Base-by-base conservation (phyloP, 2,888 invertebrate genomes). In the Scotopteryx bipunctaria region DNA sequence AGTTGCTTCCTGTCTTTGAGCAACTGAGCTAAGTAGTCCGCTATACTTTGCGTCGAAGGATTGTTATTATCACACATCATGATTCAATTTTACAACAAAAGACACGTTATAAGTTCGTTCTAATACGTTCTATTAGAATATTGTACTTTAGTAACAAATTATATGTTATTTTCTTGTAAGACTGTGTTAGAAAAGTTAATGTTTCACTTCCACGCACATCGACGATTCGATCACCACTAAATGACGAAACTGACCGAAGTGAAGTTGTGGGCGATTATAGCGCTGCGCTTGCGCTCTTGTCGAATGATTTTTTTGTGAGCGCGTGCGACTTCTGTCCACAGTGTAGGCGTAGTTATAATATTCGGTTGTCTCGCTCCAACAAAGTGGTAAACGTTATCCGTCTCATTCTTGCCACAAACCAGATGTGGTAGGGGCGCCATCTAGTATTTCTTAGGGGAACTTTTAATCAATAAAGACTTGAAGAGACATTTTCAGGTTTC, bases 1-100 rank as follows among this genome's bases (percentile, higher is more conserved):
- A 99, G 94, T 93, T 99, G 99, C 93, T 99, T 99, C 93, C 99
- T 97, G 94, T 99, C 99, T 94, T 99, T 99, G 88, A 99, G 94
- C 92, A 99, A 94, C 93, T 99, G 99, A 88, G 99, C 98, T 93
- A 99, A 94, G 93, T 99, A 99, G 93, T 99, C 99, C 92, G 99
- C 98, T 93, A 97, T 97, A 93, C 97, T 97, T 91, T 97, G 97
- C 91, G 97, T 97, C 87, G 95, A 96, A 78, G 94, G 93, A 87
- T 80, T 89, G 83, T 80, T 90, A 84, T 83, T 87, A 83, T 91
- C 91, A 87, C 91, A 90, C 91, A 91, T 91, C 83, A 83, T 91
- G 84, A 81, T 83, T 76, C 71, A 74, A 78, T 74, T 79, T 73
- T 68, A 78, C 59, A 87, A 86, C 81, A 81, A 73, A 72, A 68